A percentile compares a stretch with the other conserved stretches of the same genome.
Conservation (phyloP, 2,888 invertebrate genomes). For the Apodemia zela region DNA sequence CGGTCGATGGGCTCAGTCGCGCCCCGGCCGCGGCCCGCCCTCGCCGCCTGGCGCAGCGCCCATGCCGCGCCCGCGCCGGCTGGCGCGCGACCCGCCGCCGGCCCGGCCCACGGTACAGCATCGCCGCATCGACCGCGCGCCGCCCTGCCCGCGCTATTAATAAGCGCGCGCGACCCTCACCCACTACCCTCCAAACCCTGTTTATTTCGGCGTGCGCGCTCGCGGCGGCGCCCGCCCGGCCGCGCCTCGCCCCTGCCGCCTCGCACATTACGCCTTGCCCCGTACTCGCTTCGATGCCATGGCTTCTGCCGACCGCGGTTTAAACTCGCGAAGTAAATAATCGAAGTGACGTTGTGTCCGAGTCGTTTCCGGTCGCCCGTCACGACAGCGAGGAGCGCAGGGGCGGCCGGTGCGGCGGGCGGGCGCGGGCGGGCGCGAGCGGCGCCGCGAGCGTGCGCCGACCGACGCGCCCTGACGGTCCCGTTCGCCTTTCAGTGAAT, state of each 20-base stretch:
- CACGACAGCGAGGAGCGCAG: neutral
- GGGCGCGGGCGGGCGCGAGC: conserved; percentile 21
- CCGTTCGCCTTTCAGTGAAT: conserved; percentile 9
- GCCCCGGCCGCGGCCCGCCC: conserved; percentile 54
- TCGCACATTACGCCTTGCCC: conserved; percentile 15
- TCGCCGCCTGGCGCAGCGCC: conserved; percentile 53
- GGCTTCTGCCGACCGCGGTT: neutral
- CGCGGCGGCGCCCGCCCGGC: conserved; percentile 21
- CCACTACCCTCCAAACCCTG: conserved; percentile 54
- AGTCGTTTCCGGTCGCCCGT: neutral
- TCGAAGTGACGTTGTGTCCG: neutral
- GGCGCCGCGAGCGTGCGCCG: conserved; percentile 21
- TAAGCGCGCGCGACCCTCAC: conserved; percentile 58
- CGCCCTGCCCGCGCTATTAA: conserved; percentile 56
- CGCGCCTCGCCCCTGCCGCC: conserved; percentile 28
- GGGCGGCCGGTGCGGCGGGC: neutral
- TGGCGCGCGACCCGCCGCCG: conserved; percentile 36
- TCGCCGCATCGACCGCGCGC: conserved; percentile 20
- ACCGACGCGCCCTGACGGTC: conserved; percentile 8
- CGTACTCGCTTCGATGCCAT: neutral
- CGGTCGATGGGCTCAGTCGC: conserved; percentile 44
- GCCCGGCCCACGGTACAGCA: conserved; percentile 34
- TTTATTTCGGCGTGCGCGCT: conserved; percentile 42
- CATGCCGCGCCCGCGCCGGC: conserved; percentile 48
- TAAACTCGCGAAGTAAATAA: neutral